Percentiles rank a stretch among this genome's conserved stretches.
phyloP scores from a whole-genome alignment of 53 echinoderm and acorn worm species.

The Holothuria scabra region DNA sequence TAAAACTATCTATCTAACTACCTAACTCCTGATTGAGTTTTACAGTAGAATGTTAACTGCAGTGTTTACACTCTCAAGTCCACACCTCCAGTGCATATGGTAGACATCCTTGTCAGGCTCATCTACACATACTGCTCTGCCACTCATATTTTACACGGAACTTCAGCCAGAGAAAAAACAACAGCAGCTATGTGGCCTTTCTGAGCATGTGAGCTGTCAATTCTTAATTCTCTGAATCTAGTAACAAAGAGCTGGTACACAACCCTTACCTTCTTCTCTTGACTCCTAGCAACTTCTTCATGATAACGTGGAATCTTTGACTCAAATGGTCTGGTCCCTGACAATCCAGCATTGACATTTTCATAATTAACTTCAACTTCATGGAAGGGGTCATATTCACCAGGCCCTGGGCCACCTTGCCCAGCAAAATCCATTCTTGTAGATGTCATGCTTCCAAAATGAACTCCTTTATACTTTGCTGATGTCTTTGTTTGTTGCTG shows the following conservation, averaged over 20 bases:
- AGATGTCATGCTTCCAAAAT: conserved; percentile 87
- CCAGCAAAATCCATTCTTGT: conserved; percentile 92
- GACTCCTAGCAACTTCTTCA: conserved; percentile 78
- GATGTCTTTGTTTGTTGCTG: conserved; percentile 92
- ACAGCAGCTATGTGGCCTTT: too few relatives aligned
- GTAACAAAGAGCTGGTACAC: not conserved
- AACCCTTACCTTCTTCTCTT: conserved; percentile 83
- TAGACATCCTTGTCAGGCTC: too few relatives aligned
- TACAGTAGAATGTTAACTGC: too few relatives aligned
- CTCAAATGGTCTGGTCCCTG: conserved; percentile 82
- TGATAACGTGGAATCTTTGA: conserved; percentile 93
- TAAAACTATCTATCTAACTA: too few relatives aligned
- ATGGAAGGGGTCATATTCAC: conserved; percentile 85
- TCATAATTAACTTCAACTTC: conserved; percentile 58
- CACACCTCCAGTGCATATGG: too few relatives aligned
- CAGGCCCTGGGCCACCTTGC: conserved; percentile 84
- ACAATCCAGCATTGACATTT: conserved; percentile 66
- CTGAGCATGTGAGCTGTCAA: too few relatives aligned
- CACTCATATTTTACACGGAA: too few relatives aligned
- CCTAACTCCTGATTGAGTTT: too few relatives aligned
- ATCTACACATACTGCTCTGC: too few relatives aligned
- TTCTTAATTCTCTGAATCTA: not conserved
- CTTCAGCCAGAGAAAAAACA: too few relatives aligned
- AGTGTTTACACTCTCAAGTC: too few relatives aligned
- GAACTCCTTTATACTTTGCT: conserved; percentile 93